phyloP scores from a whole-genome alignment of 2,113 vertebrate species.

The Siniperca knerii region DNA sequence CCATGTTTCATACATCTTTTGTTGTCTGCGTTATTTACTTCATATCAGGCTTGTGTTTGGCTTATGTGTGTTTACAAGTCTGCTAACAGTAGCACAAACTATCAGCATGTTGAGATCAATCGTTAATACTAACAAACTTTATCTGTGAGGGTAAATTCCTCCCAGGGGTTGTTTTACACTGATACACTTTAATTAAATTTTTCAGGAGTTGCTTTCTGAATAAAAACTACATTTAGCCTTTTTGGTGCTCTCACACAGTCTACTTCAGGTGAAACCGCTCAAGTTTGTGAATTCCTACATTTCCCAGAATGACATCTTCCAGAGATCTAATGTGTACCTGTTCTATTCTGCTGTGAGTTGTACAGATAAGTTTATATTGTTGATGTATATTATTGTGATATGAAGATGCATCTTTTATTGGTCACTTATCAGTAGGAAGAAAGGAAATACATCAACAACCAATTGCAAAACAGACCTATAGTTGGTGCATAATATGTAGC shows the following conservation, averaged over 20 bases:
- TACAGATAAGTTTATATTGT: too few species aligned
- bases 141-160: neutral
- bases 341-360: neutral
- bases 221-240: conserved; percentile 6
- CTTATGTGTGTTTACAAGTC: neutral
- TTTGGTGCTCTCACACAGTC: neutral
- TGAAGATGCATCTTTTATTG: too few species aligned
- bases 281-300: neutral
- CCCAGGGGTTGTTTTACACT: conserved; percentile 11
- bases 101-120: neutral
- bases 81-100: neutral
- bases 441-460: too few species aligned
- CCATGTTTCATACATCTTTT: conserved; percentile 38
- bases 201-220: neutral
- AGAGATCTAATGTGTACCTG: neutral
- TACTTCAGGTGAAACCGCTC: neutral
- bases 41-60: neutral
- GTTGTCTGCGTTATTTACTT: conserved; percentile 50
- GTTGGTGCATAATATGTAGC: too few species aligned
- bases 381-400: too few species aligned
- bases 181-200: conserved; percentile 6
- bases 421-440: too few species aligned
- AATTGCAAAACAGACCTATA: too few species aligned
- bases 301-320: neutral
- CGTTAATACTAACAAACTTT: neutral